Percentiles rank a stretch among this genome's conserved stretches.
phyloP scores from a whole-genome alignment of 2,113 vertebrate species.

The Carollia perspicillata region DNA sequence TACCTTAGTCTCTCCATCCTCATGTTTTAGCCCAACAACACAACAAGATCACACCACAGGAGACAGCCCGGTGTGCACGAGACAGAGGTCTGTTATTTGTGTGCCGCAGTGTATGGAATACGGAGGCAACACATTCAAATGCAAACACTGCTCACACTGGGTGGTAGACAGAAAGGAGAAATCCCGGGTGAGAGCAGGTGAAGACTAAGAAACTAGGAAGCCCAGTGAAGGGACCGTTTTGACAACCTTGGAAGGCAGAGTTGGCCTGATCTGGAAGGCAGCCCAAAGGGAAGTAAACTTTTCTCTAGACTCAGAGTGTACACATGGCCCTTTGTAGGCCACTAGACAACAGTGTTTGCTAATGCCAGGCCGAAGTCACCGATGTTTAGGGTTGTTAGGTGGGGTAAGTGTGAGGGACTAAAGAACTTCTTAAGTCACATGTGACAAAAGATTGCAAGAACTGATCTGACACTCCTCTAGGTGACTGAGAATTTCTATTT shows the following conservation, averaged over 20 bases:
- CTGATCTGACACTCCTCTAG: neutral
- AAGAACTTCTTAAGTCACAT: neutral
- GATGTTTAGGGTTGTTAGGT: neutral
- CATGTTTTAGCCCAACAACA: neutral
- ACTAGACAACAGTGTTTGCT: neutral
- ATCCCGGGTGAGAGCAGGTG: neutral
- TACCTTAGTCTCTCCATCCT: neutral
- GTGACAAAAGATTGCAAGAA: neutral
- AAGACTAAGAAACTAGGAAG: neutral
- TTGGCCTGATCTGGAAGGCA: neutral
- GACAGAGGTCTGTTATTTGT: neutral
- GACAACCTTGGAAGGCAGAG: accelerated
- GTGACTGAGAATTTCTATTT: neutral
- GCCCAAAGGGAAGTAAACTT: neutral
- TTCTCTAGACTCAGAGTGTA: neutral
- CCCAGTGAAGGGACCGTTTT: neutral
- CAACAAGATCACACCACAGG: accelerated
- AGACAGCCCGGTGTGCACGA: accelerated
- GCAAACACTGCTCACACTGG: neutral
- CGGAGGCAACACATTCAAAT: neutral
- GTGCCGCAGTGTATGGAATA: neutral
- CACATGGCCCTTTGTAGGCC: neutral
- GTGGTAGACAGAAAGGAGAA: neutral
- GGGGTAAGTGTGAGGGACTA: neutral
- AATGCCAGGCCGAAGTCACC: neutral